A percentile compares a stretch with the other conserved stretches of the same genome.
Evolutionary conservation across 1,140 invertebrate genomes (phyloP).

Genomic region (Drosophila subobscura): DNA sequence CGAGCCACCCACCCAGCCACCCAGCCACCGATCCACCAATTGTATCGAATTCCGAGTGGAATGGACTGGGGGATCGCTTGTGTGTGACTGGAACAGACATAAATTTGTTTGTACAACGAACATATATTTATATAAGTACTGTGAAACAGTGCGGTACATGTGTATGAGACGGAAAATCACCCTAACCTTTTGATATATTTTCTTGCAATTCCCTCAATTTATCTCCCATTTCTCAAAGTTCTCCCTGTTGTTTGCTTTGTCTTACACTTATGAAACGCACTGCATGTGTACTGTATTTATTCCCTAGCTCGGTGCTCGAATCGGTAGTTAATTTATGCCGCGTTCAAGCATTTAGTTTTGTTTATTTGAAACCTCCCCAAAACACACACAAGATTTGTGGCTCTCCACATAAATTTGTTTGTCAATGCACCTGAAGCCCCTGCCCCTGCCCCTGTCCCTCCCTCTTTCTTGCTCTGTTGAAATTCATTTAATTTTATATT

Average conservation of each 20-base stretch:
- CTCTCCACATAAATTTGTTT: constrained; percentile 74
- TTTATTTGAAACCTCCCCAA: constrained; percentile 61
- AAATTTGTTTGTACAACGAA: constrained; percentile 52
- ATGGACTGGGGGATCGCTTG: constrained; percentile 9
- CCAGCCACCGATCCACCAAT: not conserved
- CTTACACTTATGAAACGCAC: constrained; percentile 16
- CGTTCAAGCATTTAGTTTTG: constrained; percentile 63
- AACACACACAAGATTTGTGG: constrained; percentile 60
- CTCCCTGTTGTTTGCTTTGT: too few species aligned
- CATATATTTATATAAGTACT: constrained; percentile 44
- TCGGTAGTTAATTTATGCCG: constrained; percentile 78
- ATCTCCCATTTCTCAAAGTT: too few species aligned
- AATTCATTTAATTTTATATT: constrained; percentile 51
- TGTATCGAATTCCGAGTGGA: constrained; percentile 12
- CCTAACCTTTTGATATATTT: too few species aligned
- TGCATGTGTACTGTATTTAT: not conserved
- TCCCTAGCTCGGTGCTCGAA: constrained; percentile 1
- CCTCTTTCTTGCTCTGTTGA: constrained; percentile 28
- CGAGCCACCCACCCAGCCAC: not conserved
- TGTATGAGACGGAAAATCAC: too few species aligned
- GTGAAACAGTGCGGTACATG: constrained; percentile 19
- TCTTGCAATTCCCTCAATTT: too few species aligned
- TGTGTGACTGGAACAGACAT: constrained; percentile 55
- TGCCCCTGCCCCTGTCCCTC: not conserved
- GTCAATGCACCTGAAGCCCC: constrained; percentile 57